Evolutionary conservation across 2,113 vertebrate species (phyloP).

Genomic region (Gavialis gangeticus): DNA sequence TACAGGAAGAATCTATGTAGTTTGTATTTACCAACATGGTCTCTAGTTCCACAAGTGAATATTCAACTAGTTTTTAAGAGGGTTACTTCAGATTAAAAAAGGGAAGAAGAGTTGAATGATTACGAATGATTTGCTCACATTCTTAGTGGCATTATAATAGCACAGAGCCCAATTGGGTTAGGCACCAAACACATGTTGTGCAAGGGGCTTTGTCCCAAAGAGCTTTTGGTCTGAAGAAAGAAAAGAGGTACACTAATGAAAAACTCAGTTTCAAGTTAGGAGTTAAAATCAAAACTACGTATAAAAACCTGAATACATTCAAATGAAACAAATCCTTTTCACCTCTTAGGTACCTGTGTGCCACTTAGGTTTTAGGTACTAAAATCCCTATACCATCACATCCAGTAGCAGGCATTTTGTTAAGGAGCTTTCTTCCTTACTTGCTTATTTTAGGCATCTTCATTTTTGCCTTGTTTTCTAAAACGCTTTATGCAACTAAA

Average conservation of each 20-base stretch:
- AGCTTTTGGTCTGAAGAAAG: background rate
- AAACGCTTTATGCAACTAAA: no score
- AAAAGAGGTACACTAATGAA: background rate
- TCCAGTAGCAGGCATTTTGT: no score
- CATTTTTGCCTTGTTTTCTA: no score
- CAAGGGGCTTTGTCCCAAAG: background rate
- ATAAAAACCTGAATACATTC: background rate
- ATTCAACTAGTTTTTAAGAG: background rate
- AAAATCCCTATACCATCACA: no score
- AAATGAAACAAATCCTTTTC: background rate
- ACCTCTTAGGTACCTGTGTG: no score
- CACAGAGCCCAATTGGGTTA: background rate
- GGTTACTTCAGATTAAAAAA: background rate
- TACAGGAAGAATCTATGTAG: slow-evolving; percentile 39
- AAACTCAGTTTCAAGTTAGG: background rate
- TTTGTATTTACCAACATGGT: background rate
- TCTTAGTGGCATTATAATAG: background rate
- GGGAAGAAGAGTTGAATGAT: background rate
- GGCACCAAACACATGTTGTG: background rate
- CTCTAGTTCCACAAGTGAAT: slow-evolving; percentile 44
- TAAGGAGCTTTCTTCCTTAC: no score
- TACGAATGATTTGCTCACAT: background rate
- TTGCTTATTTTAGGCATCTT: no score
- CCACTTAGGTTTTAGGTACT: no score
- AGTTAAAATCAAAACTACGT: background rate